Conservation (phyloP, 2,888 invertebrate genomes). For the Tipula unca region DNA sequence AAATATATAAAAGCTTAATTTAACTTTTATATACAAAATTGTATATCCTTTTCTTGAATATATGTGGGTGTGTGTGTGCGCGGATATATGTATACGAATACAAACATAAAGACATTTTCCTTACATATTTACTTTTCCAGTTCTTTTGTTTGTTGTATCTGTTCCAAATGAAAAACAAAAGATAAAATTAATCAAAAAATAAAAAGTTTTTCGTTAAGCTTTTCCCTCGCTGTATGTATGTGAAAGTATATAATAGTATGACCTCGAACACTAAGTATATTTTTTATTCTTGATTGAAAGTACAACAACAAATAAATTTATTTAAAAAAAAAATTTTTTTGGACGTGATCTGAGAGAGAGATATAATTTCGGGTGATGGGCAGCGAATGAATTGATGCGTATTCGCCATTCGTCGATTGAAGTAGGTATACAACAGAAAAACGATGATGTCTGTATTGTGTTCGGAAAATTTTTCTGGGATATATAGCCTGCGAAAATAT, state of each 20-base stretch:
- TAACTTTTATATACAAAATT: neutral
- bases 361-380: neutral
- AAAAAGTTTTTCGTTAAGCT: neutral
- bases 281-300: neutral
- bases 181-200: neutral
- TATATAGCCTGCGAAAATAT: neutral
- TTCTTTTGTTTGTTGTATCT: conserved; percentile 4
- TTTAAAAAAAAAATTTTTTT: neutral
- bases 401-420: neutral
- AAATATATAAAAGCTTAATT: neutral
- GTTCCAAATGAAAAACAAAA: neutral
- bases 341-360: neutral
- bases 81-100: neutral
- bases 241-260: neutral
- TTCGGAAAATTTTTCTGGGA: neutral
- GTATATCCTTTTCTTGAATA: neutral
- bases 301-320: neutral
- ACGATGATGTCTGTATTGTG: neutral
- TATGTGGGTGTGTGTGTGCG: neutral
- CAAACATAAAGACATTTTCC: neutral
- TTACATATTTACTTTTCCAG: neutral
- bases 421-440: neutral
- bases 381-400: neutral
- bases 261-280: neutral
- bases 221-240: neutral